Evolutionary conservation across 2,888 invertebrate species (phyloP), one percentile per base, ranked within the genome.

Genomic region (Octonoba sinensis): DNA sequence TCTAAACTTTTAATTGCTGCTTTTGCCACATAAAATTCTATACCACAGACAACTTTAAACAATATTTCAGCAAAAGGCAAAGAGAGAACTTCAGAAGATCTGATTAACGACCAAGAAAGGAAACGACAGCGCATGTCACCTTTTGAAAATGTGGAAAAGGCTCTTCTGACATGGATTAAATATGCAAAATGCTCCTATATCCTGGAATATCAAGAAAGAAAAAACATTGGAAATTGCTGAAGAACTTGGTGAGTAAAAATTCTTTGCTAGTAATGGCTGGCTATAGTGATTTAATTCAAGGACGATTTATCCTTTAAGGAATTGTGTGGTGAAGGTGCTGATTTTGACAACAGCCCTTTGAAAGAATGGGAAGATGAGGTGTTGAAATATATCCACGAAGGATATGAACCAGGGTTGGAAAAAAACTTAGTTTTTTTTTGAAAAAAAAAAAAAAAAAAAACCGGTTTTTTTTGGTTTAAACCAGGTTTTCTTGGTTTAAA

Each of bases 151-250:
- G 44, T 64, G 64, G 64, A 64, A 36, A 60, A 60, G 22, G 22
- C 60, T 60, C 12, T 60, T 20, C 12, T 60, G n/a, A n/a, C 60
- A 60, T 60, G 64, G 44, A 64, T 64, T 4, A 64, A 64, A 64
- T 64, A 64, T 64, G 64, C 64, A 64, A 64, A 64, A 64, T 64
- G 64, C 18, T 36, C 64, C 44, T 16, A 64, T 64, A 64, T 64
- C 64, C 44, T 64, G 64, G 36, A 64, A n/a, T 64, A 18, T 64
- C 44, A 15, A 12, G 18, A 18, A 46, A 60, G 27, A 60, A 60
- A 27, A 24, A 16, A n/a, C 27, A 15, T 22, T 22, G n/a, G n/a
- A 60, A 13, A 4, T 20, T 60, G 13, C 60, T 60, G 24, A 8
- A 22, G 22, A 11, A 60, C 60, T 8, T 20, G 22, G 44, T 44